Evolutionary conservation across 1,140 invertebrate species (phyloP).

Genomic region (Acromyrmex heyeri): DNA sequence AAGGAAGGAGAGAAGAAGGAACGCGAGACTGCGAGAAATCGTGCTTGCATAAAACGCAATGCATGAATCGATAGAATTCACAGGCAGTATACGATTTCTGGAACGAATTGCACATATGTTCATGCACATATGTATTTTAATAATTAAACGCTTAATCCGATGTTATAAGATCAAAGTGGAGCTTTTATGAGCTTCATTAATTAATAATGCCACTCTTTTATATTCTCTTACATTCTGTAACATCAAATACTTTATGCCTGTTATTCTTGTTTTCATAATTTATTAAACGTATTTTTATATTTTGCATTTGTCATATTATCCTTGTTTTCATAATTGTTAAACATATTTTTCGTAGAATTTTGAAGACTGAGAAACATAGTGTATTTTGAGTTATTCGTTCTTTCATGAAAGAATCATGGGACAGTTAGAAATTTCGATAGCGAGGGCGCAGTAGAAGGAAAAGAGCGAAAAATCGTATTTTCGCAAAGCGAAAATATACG

Average conservation of each 20-base stretch:
- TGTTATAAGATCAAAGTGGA: background rate
- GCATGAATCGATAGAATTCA: slow-evolving; percentile 68
- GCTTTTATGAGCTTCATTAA: background rate
- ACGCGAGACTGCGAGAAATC: slow-evolving; percentile 56
- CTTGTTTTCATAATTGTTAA: background rate
- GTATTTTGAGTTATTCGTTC: background rate
- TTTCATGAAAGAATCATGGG: background rate
- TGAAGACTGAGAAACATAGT: background rate
- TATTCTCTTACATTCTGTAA: background rate
- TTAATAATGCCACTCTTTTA: background rate
- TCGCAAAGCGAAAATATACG: slow-evolving; percentile 14
- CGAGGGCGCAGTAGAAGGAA: background rate
- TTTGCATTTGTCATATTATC: background rate
- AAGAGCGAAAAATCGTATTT: slow-evolving; percentile 50
- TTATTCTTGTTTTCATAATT: background rate
- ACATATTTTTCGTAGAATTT: background rate
- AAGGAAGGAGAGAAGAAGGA: slow-evolving; percentile 4
- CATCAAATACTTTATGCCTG: background rate
- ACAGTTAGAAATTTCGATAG: background rate
- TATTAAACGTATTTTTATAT: too few relatives aligned
- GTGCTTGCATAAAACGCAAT: slow-evolving; percentile 58
- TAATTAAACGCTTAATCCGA: slow-evolving; percentile 7
- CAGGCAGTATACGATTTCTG: background rate
- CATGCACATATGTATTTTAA: too few relatives aligned
- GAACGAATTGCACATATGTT: slow-evolving; percentile 8